Evolutionary conservation across 1,140 invertebrate species (phyloP).

Genomic region (Stratiolaelaps scimitus): DNA sequence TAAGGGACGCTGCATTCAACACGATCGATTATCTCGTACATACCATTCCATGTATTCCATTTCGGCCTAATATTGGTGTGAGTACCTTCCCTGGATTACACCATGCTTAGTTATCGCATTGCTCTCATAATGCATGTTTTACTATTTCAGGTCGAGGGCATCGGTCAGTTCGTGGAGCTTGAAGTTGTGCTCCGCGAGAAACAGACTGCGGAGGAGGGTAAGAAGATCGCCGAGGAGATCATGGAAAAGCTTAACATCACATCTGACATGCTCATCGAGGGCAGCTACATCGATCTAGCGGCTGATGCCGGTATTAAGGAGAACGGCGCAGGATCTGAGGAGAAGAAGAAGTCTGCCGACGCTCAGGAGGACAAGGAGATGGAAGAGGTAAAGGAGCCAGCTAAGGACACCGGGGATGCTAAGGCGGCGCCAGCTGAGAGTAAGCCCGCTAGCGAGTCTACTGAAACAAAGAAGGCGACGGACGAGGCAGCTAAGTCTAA

Average conservation of each 20-base stretch:
- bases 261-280: constrained; percentile 53
- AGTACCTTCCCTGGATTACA: too few relatives aligned
- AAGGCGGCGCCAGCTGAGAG: constrained; percentile 15
- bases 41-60: too few relatives aligned
- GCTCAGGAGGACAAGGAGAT: background rate
- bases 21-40: too few relatives aligned
- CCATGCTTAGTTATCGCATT: too few relatives aligned
- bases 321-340: too few relatives aligned
- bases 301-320: too few relatives aligned
- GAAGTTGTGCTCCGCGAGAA: constrained; percentile 58
- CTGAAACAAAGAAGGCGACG: constrained; percentile 7
- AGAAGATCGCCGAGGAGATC: constrained; percentile 55
- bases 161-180: constrained; percentile 77
- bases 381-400: background rate
- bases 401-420: background rate
- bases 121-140: too few relatives aligned
- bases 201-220: constrained; percentile 55
- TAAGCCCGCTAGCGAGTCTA: background rate
- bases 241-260: constrained; percentile 55
- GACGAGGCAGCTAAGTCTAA: background rate
- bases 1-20: too few relatives aligned
- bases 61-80: too few relatives aligned
- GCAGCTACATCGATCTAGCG: constrained; percentile 36
- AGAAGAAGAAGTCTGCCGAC: background rate
- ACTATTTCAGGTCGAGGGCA: constrained; percentile 48